phyloP scores from a whole-genome alignment of 2,797 vertebrate genomes.

The Sebastes hubbsi region DNA sequence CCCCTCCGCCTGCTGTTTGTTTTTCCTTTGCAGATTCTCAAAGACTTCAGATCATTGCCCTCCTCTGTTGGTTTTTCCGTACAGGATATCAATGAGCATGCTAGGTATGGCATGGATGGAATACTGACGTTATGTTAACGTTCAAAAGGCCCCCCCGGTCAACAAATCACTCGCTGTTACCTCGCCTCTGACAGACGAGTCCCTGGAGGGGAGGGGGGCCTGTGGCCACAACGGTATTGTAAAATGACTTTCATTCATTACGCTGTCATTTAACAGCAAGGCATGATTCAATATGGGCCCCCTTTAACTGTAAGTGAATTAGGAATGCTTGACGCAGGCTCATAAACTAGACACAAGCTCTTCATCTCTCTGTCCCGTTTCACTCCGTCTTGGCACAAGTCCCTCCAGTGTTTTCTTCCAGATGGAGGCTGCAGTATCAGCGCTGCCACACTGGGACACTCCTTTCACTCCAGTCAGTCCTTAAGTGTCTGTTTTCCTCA shows the following conservation, averaged over 20 bases:
- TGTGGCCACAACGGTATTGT: conserved; percentile 59
- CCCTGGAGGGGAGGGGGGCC: conserved; percentile 42
- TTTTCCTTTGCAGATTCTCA: conserved; percentile 36
- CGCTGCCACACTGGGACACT: conserved; percentile 2
- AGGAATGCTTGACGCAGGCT: conserved; percentile 38
- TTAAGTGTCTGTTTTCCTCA: background rate
- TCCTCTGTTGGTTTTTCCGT: conserved; percentile 49
- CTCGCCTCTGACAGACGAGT: conserved; percentile 51
- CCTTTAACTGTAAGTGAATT: conserved; percentile 56
- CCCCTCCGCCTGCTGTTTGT: conserved; percentile 14
- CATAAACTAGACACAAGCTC: conserved; percentile 33
- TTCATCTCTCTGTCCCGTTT: conserved; percentile 14
- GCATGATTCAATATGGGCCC: conserved; percentile 50
- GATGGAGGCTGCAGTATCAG: background rate
- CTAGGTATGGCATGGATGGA: conserved; percentile 26
- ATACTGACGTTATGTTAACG: conserved; percentile 38
- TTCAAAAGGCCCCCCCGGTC: conserved; percentile 9
- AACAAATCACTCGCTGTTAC: conserved; percentile 56
- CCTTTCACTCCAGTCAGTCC: background rate
- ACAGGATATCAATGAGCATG: conserved; percentile 41
- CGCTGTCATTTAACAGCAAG: conserved; percentile 62
- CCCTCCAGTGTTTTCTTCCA: conserved; percentile 5
- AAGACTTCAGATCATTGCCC: conserved; percentile 15
- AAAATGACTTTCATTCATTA: conserved; percentile 70
- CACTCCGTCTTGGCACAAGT: conserved; percentile 10